Evolutionary conservation across 1,140 invertebrate species (phyloP).

Genomic region (Drosophila novamexicana): DNA sequence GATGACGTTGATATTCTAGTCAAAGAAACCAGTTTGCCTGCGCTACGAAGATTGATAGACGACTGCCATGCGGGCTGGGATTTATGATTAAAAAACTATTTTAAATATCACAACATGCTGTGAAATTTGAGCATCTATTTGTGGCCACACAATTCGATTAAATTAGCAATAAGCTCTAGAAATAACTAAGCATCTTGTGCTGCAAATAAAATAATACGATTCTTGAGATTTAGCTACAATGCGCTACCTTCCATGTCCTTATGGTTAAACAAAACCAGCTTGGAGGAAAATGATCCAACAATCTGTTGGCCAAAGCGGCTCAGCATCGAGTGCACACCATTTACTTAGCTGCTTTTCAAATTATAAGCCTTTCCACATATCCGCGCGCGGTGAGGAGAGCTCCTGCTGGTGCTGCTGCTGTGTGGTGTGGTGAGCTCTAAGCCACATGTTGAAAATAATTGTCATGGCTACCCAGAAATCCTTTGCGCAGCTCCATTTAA

Average conservation of each 20-base stretch:
- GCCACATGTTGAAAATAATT: conserved; percentile 71
- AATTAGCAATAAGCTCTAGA: not conserved
- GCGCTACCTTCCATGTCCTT: conserved; percentile 1
- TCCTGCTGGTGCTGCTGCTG: not conserved
- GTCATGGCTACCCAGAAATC: conserved; percentile 65
- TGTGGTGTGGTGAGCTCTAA: conserved; percentile 24
- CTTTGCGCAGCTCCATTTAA: conserved; percentile 64
- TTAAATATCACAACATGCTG: conserved; percentile 22
- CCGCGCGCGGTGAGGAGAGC: not conserved
- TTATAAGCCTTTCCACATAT: conserved; percentile 37
- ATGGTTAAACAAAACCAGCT: conserved; percentile 11
- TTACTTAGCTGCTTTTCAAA: conserved; percentile 41
- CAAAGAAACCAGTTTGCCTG: conserved; percentile 15
- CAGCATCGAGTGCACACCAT: conserved; percentile 35
- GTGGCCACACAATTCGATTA: conserved; percentile 3
- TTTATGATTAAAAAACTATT: conserved; percentile 5
- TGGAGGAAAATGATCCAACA: conserved; percentile 16
- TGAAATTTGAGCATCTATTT: conserved; percentile 30
- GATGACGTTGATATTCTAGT: not conserved
- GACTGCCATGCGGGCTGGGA: conserved; percentile 19
- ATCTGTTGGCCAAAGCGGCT: conserved; percentile 40
- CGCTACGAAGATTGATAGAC: conserved; percentile 24
- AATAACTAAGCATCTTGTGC: conserved; percentile 4
- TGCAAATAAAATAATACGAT: conserved; percentile 18
- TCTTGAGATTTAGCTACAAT: no score